Evolutionary conservation across 2,797 vertebrate species (phyloP).

Genomic region (Centropyge bicolor): DNA sequence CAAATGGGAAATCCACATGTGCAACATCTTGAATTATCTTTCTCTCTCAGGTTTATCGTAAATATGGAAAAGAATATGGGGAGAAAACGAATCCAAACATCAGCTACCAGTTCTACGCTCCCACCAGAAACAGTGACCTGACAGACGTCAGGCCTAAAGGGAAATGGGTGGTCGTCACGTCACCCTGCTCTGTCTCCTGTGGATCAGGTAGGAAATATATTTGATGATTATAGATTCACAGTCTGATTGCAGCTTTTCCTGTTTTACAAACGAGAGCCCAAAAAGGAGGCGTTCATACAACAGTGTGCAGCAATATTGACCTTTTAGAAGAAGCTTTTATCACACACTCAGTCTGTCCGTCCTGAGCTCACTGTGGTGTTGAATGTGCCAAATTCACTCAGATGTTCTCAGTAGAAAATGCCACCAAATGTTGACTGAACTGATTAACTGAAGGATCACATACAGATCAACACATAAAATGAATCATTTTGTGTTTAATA

Average conservation of each 20-base stretch:
- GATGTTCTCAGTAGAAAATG: background rate
- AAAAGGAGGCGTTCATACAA: constrained; percentile 16
- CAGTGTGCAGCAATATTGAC: constrained; percentile 6
- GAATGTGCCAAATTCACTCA: background rate
- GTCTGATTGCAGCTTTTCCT: background rate
- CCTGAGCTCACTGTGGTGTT: background rate
- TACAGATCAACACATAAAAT: too few species aligned
- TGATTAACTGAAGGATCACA: background rate
- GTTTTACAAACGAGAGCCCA: background rate
- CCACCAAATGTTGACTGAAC: background rate
- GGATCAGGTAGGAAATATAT: constrained; percentile 87
- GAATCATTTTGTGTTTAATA: background rate
- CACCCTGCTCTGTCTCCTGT: constrained; percentile 92
- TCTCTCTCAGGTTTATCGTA: constrained; percentile 90
- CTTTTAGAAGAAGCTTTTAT: constrained; percentile 14
- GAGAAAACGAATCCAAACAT: constrained; percentile 91
- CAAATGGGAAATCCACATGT: background rate
- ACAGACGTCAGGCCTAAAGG: constrained; percentile 61
- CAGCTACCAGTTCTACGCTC: constrained; percentile 88
- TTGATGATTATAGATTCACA: constrained; percentile 2
- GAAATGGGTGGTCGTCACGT: constrained; percentile 81
- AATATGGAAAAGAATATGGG: constrained; percentile 92
- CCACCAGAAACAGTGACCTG: constrained; percentile 45
- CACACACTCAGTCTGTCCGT: background rate
- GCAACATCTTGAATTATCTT: background rate